These are phyloP conservation scores for Podarcis lilfordi DNA, from an alignment of 2,797 vertebrate species.

Conservation along the genomic window DNA sequence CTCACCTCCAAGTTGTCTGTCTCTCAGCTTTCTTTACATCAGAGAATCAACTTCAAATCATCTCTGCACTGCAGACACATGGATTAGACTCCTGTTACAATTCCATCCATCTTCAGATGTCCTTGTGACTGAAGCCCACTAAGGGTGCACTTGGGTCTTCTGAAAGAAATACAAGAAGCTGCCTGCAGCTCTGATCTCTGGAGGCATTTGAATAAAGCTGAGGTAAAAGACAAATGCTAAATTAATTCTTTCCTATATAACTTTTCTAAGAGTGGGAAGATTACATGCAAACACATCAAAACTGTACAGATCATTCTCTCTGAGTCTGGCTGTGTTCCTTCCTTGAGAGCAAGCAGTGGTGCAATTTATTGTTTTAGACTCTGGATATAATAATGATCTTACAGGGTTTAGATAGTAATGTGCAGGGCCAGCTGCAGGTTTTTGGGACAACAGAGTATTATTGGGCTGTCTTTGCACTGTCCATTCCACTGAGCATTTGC, in stretches of 20 bases:
- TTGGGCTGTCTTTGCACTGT: too few relatives aligned
- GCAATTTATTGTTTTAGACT: too few relatives aligned
- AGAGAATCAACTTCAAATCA: neutral
- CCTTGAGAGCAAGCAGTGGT: neutral
- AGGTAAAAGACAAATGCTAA: neutral
- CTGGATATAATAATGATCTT: too few relatives aligned
- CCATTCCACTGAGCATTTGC: too few relatives aligned
- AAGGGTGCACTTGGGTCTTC: neutral
- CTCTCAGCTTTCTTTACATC: conserved; percentile 10
- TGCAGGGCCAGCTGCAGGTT: neutral
- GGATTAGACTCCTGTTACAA: neutral
- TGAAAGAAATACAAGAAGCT: neutral
- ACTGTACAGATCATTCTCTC: neutral
- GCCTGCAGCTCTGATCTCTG: neutral
- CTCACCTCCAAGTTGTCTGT: conserved; percentile 34
- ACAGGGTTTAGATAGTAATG: neutral
- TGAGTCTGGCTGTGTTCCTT: neutral
- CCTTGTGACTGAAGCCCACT: neutral
- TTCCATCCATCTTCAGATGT: neutral
- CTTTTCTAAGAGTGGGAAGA: neutral
- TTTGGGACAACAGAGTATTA: neutral
- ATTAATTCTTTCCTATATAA: neutral
- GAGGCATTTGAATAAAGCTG: neutral
- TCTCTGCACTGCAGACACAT: neutral
- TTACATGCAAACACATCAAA: neutral